phyloP scores from a whole-genome alignment of 2,113 vertebrate genomes.

The Catharus fuscescens region DNA sequence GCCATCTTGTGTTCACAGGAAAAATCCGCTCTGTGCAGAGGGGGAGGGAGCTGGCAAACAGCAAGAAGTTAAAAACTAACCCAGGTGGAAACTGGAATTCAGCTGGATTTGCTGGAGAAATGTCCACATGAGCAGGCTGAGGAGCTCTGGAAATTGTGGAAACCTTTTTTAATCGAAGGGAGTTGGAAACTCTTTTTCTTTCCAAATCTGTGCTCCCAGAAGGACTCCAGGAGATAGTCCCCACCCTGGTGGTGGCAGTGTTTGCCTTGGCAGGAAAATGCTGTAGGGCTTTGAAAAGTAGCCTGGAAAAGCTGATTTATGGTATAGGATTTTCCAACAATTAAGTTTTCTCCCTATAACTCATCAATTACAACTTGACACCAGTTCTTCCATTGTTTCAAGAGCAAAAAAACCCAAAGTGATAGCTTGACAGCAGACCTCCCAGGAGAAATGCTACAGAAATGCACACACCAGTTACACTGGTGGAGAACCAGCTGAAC shows the following conservation, averaged over 20 bases:
- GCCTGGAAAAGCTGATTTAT: constrained; percentile 67
- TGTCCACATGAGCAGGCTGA: background rate
- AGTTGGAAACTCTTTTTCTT: constrained; percentile 68
- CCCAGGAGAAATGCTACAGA: background rate
- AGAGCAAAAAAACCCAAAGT: background rate
- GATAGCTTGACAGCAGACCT: background rate
- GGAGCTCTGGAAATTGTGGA: constrained; percentile 40
- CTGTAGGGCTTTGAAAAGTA: constrained; percentile 26
- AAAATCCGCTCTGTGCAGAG: background rate
- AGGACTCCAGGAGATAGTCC: constrained; percentile 55
- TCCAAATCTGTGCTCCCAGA: constrained; percentile 59
- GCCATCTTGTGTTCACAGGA: constrained; percentile 12
- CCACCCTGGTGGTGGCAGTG: constrained; percentile 55
- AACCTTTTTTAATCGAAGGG: constrained; percentile 31
- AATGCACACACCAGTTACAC: background rate
- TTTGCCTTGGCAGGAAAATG: constrained; percentile 69
- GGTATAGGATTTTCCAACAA: constrained; percentile 53
- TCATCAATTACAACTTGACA: constrained; percentile 1
- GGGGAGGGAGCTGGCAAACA: background rate
- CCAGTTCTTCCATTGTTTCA: background rate
- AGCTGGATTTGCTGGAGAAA: background rate
- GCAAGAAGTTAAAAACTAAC: background rate
- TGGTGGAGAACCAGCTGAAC: background rate
- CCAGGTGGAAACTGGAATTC: background rate
- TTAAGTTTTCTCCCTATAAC: constrained; percentile 30